These are phyloP conservation scores for Eleutherodactylus coqui DNA, from an alignment of 2,797 vertebrate species.

Conservation along the genomic window DNA sequence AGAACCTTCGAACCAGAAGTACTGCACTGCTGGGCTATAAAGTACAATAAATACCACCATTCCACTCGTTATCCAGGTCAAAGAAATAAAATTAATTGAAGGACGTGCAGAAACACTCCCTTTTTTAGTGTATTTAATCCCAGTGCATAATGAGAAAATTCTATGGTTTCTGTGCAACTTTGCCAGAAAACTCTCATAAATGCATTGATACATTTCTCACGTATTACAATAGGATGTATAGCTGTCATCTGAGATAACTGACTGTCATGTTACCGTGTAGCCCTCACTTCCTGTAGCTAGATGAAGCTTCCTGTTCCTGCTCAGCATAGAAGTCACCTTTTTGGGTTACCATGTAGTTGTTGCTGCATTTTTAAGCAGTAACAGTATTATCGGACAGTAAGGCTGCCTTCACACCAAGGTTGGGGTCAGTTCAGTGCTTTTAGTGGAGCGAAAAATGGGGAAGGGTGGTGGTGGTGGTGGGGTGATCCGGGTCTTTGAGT, in stretches of 20 bases:
- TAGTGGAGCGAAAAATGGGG: too few relatives aligned
- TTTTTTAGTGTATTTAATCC: neutral
- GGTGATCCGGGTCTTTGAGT: too few relatives aligned
- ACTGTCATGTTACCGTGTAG: neutral
- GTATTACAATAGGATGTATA: neutral
- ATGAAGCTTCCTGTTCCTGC: conserved; percentile 3
- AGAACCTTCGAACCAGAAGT: neutral
- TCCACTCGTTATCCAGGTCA: neutral
- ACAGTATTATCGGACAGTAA: neutral
- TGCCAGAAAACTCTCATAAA: neutral
- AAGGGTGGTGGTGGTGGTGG: too few relatives aligned
- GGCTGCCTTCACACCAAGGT: too few relatives aligned
- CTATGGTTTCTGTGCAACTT: neutral
- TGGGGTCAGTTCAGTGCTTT: too few relatives aligned
- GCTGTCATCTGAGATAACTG: neutral
- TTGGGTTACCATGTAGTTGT: neutral
- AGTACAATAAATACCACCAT: neutral
- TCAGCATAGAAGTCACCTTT: neutral
- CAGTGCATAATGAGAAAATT: too few relatives aligned
- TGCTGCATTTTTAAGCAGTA: neutral
- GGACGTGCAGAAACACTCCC: neutral
- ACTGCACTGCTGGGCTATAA: neutral
- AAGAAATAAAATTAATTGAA: neutral
- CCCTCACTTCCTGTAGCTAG: conserved; percentile 13
- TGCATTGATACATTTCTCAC: neutral